phyloP scores from a whole-genome alignment of 2,113 vertebrate species.

The Megaceryle torquata region DNA sequence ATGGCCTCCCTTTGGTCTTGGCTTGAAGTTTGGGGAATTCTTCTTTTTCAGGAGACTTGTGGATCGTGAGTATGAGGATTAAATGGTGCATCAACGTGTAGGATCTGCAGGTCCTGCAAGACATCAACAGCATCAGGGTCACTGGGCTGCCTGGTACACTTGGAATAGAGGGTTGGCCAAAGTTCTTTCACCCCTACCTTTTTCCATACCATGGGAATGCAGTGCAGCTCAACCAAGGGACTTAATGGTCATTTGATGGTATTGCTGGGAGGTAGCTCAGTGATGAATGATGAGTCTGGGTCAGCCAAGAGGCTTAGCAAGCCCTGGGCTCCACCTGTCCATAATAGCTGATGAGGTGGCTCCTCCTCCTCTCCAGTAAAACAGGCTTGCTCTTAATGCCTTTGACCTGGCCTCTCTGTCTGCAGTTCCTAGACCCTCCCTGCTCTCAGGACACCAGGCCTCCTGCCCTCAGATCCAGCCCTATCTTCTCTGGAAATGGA shows the following conservation, averaged over 20 bases:
- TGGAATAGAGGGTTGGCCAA: neutral
- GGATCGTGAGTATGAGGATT: neutral
- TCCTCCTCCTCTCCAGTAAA: neutral
- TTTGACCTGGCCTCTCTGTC: neutral
- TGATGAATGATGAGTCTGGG: neutral
- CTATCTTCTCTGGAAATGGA: neutral
- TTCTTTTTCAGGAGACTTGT: neutral
- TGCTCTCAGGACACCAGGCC: accelerated
- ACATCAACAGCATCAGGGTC: neutral
- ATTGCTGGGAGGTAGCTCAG: neutral
- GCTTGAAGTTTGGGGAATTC: neutral
- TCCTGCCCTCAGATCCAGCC: neutral
- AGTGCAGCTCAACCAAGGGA: neutral
- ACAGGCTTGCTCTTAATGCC: neutral
- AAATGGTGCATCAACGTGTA: accelerated
- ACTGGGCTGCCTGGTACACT: neutral
- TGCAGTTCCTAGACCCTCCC: neutral
- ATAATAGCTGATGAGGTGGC: accelerated
- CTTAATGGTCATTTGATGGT: neutral
- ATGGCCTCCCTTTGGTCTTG: neutral
- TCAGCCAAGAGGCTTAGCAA: neutral
- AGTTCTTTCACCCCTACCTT: accelerated
- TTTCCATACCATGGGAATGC: neutral
- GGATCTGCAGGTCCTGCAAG: neutral
- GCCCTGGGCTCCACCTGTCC: neutral